Conservation (phyloP, 2,888 invertebrate genomes). For the Priocnemis perturbator region DNA sequence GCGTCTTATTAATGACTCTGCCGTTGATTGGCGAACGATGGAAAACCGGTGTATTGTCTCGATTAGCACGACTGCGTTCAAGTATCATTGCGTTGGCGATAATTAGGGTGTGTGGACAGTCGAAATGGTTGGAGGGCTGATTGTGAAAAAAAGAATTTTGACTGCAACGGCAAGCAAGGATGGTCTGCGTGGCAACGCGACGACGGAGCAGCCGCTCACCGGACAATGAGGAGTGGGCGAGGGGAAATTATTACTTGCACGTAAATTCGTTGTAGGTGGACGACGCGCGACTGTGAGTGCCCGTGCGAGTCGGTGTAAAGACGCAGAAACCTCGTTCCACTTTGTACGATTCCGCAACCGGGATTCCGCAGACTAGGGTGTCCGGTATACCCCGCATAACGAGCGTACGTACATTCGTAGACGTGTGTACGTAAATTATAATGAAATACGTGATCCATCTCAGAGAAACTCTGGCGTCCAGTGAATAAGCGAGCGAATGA, state of each 20-base stretch:
- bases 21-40: conserved; percentile 8
- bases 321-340: conserved; percentile 24
- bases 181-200: not conserved
- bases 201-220: too few relatives aligned
- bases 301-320: not conserved
- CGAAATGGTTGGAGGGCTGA: too few relatives aligned
- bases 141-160: too few relatives aligned
- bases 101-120: too few relatives aligned
- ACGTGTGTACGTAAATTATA: conserved; percentile 47
- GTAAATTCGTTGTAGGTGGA: conserved; percentile 14
- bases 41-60: conserved; percentile 9
- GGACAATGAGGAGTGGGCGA: conserved; percentile 1
- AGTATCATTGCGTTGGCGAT: too few relatives aligned
- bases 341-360: conserved; percentile 16
- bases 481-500: not conserved
- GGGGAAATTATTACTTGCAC: conserved; percentile 7
- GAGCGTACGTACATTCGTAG: too few relatives aligned
- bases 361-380: conserved; percentile 1
- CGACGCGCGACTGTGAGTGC: not conserved
- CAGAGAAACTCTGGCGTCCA: not conserved
- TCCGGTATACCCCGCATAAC: not conserved
- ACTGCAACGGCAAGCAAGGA: not conserved
- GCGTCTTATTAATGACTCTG: not conserved
- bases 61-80: not conserved
- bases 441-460: conserved; percentile 71